Base-by-base conservation (phyloP, 2,888 invertebrate species). In the Hemaris fuciformis region DNA sequence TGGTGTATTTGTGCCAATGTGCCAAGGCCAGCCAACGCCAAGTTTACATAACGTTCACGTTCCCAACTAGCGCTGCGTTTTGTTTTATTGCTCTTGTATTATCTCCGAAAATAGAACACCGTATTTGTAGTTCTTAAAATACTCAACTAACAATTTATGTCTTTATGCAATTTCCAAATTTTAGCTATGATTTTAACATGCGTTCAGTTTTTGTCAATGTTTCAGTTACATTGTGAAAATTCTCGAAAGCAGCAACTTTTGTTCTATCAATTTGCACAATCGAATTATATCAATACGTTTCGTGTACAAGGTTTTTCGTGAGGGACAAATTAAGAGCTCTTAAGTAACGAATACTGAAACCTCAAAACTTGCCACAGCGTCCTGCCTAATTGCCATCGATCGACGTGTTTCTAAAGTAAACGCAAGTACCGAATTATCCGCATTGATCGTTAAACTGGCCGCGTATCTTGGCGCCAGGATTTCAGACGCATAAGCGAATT, bases 31-130 rank as follows among this genome's bases (percentile, higher is more conserved):
- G 42, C 62, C 65, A 64, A 67, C 66, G 66, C 66, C 67, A 65
- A 67, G 77, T 83, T 82, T 80, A 75, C 80, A 80, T 82, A 82
- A 72, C 72, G 75, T 74, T 75, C 74, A 78, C 79, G 77, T 79
- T 76, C 72, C 64, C 72, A 67, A 72, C 64, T 71, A 60, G 46
- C 23, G 22, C 25, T 41, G 38, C 25, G 41, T 48, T 53, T 20
- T 38, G 41, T 60, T 61, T 57, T 61, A 57, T 46, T 66, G 66
- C 68, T 59, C 38, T 48, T 34, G 43, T 53, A 43, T 58, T 61
- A 61, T 15, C 59, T 57, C 61, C 48, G 56, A 62, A 61, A 41
- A 56, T 56, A 60, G 38, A 25, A 2, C n/a, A n/a, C 15, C 10
- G 20, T 61, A 45, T 43, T 43, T 41, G 53, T 53, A 53, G 53